A percentile compares a stretch with the other conserved stretches of the same genome.
Conservation (phyloP, 2,888 invertebrate species). For the Apamea crenata region DNA sequence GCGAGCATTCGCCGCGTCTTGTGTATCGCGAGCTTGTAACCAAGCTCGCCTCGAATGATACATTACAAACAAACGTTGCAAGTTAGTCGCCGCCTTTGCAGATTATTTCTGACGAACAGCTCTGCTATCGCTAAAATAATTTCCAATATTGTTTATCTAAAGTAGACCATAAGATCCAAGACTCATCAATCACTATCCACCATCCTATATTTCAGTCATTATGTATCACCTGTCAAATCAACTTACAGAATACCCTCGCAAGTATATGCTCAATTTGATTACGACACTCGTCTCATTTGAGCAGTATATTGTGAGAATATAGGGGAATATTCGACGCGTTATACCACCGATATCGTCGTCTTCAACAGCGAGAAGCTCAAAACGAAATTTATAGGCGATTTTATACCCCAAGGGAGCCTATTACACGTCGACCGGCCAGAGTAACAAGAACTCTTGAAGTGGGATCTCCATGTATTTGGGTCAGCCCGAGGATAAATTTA, state of each 20-base stretch:
- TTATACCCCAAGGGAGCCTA: slow-evolving; percentile 84
- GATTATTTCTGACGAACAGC: background rate
- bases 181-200: slow-evolving; percentile 48
- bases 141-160: slow-evolving; percentile 38
- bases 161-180: slow-evolving; percentile 35
- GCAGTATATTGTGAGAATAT: slow-evolving; percentile 55
- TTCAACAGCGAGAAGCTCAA: slow-evolving; percentile 71
- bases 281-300: slow-evolving; percentile 51
- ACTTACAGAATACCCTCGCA: slow-evolving; percentile 35
- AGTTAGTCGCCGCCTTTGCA: background rate
- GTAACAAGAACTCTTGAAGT: slow-evolving; percentile 64
- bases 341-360: slow-evolving; percentile 69
- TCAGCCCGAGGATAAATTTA: slow-evolving; percentile 64
- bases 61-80: background rate
- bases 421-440: slow-evolving; percentile 74
- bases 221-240: slow-evolving; percentile 52
- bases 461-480: slow-evolving; percentile 61
- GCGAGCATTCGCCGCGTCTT: no score
- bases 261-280: slow-evolving; percentile 52
- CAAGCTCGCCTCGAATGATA: no score
- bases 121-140: background rate
- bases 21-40: background rate
- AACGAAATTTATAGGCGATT: slow-evolving; percentile 85
- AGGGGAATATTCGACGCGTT: slow-evolving; percentile 66
- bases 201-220: slow-evolving; percentile 30